Evolutionary conservation across 2,888 invertebrate species (phyloP), one percentile per base, ranked within the genome.

Genomic region (Acleris cristana): DNA sequence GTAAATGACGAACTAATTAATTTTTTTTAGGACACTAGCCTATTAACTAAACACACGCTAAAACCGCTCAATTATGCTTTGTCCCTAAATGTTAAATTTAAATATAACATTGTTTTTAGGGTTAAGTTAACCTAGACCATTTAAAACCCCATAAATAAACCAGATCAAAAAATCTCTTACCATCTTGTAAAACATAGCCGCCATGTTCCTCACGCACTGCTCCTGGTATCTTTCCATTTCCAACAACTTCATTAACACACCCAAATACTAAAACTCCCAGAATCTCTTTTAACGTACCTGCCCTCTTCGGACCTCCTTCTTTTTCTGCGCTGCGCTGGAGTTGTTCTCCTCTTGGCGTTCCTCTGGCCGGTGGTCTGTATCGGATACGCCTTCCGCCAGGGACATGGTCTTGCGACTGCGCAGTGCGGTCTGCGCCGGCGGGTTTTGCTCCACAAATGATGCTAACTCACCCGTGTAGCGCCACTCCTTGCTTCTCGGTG

Each of bases 371-470:
- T 85, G 84, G 76, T 92, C 91, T 54, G 86, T 85, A 78, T 92
- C 92, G 64, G 92, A 92, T 70, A 82, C 82, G 72, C 85, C 91
- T 86, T 90, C 92, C 58, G 83, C 92, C 83, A 92, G 79, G 88
- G 92, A 92, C 92, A 92, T 84, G 79, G 71, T 92, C 86, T 83
- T 80, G 81, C 81, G 84, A 89, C 86, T 92, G 90, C 71, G 78
- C 72, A 71, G 69, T 73, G 76, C 85, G 79, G 70, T 74, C 79
- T 79, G 66, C 60, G 72, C 79, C 77, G 70, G 57, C 74, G 79
- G 82, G 78, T 87, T 87, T 87, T 88, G 86, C 83, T 86, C 78
- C 72, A 70, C 71, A 76, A 85, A 78, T 86, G 87, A 77, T 76
- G 77, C 74, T 76, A 77, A 82, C 70, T 82, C 78, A 86, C 76